Percentiles rank a stretch among this genome's conserved stretches.
Evolutionary conservation across 2,113 vertebrate species (phyloP).

Genomic region (Limanda limanda): DNA sequence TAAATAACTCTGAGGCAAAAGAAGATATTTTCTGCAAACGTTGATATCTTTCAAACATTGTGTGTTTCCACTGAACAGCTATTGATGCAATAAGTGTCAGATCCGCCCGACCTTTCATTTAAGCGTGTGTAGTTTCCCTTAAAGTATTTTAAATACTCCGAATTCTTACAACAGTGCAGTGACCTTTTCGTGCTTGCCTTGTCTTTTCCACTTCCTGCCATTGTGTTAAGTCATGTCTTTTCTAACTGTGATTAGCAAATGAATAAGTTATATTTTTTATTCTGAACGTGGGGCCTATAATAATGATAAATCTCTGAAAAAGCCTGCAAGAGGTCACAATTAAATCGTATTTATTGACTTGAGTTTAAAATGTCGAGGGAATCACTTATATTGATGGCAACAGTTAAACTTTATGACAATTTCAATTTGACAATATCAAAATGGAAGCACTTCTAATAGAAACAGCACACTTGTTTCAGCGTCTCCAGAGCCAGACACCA

Average conservation of each 20-base stretch:
- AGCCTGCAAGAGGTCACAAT: background rate
- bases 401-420: background rate
- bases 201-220: slow-evolving; percentile 32
- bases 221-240: background rate
- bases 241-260: background rate
- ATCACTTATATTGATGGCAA: background rate
- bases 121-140: no score
- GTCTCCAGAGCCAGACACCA: slow-evolving; percentile 29
- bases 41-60: no score
- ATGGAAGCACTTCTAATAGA: slow-evolving; percentile 16
- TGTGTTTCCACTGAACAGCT: no score
- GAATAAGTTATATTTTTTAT: background rate
- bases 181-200: background rate
- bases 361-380: background rate
- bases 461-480: slow-evolving; percentile 17
- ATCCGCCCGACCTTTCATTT: no score
- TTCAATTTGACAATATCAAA: slow-evolving; percentile 11
- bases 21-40: no score
- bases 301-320: background rate
- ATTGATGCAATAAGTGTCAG: no score
- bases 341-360: background rate
- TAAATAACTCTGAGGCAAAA: no score
- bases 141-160: no score
- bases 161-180: background rate
- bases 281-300: no score